These are phyloP conservation scores for Antrozous pallidus DNA, from an alignment of 2,797 vertebrate genomes.

Conservation along the genomic window DNA sequence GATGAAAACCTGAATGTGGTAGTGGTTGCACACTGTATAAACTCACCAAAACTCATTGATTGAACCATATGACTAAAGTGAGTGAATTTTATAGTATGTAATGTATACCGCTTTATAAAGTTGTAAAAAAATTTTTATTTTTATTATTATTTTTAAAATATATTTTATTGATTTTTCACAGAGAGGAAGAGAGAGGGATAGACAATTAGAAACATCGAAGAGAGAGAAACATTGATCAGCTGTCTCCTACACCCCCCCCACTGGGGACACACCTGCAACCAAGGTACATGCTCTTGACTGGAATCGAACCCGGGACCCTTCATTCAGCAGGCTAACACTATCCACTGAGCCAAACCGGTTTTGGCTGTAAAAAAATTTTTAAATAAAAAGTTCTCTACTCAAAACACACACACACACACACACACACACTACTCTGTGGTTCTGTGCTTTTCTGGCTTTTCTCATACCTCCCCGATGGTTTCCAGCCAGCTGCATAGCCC, in stretches of 20 bases:
- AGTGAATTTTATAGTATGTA: neutral
- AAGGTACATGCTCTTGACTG: too few relatives aligned
- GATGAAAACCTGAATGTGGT: neutral
- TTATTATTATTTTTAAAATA: too few relatives aligned
- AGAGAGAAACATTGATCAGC: too few relatives aligned
- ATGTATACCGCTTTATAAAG: neutral
- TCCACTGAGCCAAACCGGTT: too few relatives aligned
- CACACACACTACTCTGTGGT: neutral
- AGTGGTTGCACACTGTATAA: neutral
- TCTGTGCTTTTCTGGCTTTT: neutral
- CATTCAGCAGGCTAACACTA: too few relatives aligned
- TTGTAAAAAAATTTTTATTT: neutral
- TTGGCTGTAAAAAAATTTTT: neutral
- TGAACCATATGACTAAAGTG: neutral
- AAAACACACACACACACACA: neutral
- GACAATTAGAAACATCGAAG: too few relatives aligned
- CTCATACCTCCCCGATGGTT: neutral
- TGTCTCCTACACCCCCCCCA: too few relatives aligned
- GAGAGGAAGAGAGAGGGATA: too few relatives aligned
- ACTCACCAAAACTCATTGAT: neutral
- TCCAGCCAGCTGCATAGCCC: neutral
- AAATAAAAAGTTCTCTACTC: neutral
- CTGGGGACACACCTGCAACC: too few relatives aligned
- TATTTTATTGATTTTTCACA: too few relatives aligned
- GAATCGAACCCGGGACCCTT: too few relatives aligned